Conservation (phyloP, 2,797 vertebrate genomes). For the Denticeps clupeoides region DNA sequence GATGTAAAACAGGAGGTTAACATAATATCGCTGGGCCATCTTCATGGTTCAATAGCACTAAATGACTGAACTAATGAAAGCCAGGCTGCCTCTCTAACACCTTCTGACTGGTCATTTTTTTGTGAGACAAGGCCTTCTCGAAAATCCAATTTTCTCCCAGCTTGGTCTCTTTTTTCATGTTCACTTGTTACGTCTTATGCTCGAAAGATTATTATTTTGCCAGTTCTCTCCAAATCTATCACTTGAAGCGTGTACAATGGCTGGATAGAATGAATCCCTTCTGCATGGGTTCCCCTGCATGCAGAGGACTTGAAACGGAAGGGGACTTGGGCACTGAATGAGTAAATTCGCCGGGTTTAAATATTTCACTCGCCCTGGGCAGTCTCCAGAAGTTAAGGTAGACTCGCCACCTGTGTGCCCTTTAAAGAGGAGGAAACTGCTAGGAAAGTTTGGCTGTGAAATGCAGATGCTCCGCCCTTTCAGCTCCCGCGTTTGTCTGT, state of each 20-base stretch:
- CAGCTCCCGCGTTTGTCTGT: not conserved
- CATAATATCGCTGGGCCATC: slow-evolving; percentile 70
- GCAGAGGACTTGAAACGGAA: slow-evolving; percentile 44
- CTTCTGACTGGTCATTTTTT: slow-evolving; percentile 58
- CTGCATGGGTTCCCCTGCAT: slow-evolving; percentile 52
- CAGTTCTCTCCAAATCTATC: slow-evolving; percentile 54
- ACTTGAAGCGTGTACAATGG: slow-evolving; percentile 61
- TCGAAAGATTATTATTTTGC: slow-evolving; percentile 54
- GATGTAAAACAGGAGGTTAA: slow-evolving; percentile 70
- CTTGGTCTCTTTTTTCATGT: slow-evolving; percentile 55
- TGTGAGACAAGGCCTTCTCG: slow-evolving; percentile 53
- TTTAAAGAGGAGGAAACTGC: too few species aligned
- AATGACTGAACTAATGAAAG: slow-evolving; percentile 66
- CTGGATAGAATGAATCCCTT: slow-evolving; percentile 56
- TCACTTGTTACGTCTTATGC: slow-evolving; percentile 60
- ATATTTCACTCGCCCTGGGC: slow-evolving; percentile 41
- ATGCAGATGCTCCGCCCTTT: not conserved
- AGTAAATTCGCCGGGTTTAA: slow-evolving; percentile 48
- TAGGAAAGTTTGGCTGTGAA: too few species aligned
- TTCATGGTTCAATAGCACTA: slow-evolving; percentile 61
- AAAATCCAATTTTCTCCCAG: slow-evolving; percentile 68
- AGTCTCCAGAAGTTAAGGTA: slow-evolving; percentile 42
- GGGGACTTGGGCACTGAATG: slow-evolving; percentile 41
- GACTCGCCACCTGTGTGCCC: too few species aligned
- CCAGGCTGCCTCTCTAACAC: slow-evolving; percentile 56